Percentiles rank a stretch among this genome's conserved stretches.
Conservation (phyloP, 2,797 vertebrate species). For the Hydrophis major region DNA sequence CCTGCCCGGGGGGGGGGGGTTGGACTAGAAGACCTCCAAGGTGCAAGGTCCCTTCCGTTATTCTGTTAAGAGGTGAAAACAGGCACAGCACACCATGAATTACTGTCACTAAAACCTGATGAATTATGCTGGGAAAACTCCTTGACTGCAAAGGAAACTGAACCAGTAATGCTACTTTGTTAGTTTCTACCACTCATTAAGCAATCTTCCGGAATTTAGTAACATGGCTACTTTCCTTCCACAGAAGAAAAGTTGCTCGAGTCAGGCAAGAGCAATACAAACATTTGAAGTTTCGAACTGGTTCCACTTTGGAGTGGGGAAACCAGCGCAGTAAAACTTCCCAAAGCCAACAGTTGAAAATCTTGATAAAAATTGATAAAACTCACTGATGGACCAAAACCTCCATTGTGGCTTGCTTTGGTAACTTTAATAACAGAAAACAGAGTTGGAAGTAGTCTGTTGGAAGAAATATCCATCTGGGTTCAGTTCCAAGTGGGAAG, state of each 20-base stretch:
- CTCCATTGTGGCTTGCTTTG: neutral
- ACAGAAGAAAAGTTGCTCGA: neutral
- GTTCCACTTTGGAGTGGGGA: neutral
- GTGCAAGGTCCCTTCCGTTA: too few species aligned
- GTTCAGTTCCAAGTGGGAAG: too few species aligned
- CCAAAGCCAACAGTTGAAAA: neutral
- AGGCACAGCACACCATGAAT: neutral
- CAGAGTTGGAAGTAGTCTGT: neutral
- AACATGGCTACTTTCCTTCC: neutral
- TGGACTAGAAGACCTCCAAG: too few species aligned
- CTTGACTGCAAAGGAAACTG: neutral
- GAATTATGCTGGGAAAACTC: neutral
- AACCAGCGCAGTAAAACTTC: neutral
- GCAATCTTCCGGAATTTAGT: constrained; percentile 17
- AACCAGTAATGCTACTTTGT: neutral
- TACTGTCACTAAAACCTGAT: neutral
- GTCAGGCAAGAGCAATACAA: neutral
- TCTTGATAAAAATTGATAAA: neutral
- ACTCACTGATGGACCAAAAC: neutral
- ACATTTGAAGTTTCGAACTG: neutral
- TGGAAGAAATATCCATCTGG: too few species aligned
- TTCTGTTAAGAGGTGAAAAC: neutral
- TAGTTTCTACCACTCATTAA: neutral
- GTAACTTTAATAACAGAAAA: neutral
- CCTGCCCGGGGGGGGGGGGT: too few species aligned